phyloP scores from a whole-genome alignment of 2,113 vertebrate species.

The Urocolius indicus region DNA sequence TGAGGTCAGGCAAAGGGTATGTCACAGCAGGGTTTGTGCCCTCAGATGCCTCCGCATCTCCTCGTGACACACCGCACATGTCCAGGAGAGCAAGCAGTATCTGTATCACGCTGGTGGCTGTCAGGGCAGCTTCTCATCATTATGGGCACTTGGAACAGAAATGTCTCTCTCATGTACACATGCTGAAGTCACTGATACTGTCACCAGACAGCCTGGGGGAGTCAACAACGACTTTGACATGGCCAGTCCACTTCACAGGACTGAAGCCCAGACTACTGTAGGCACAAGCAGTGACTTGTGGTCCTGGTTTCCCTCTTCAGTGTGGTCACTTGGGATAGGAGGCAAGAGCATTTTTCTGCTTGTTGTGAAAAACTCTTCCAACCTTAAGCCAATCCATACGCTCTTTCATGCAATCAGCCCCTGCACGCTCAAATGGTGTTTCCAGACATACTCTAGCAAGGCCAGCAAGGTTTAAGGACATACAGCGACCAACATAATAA shows the following conservation, averaged over 20 bases:
- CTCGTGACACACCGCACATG: background rate
- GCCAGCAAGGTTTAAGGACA: background rate
- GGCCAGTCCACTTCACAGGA: background rate
- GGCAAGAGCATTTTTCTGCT: background rate
- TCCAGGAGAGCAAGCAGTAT: background rate
- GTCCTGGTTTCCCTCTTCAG: background rate
- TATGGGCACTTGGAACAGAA: background rate
- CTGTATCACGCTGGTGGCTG: background rate
- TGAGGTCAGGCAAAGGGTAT: background rate
- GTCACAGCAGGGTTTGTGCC: background rate
- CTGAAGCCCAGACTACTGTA: background rate
- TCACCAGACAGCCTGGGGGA: fast-evolving
- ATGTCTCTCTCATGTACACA: fast-evolving
- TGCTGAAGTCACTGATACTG: background rate
- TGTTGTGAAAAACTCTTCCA: background rate
- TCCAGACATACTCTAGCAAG: background rate
- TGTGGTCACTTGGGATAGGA: background rate
- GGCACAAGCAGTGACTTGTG: fast-evolving
- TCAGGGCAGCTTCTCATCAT: background rate
- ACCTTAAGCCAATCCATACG: background rate
- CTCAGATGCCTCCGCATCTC: background rate
- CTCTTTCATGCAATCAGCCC: background rate
- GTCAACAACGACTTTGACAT: background rate
- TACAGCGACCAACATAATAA: background rate
- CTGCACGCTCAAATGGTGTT: background rate